Conservation (phyloP, 2,888 invertebrate species). For the Aproaerema taeniolella region DNA sequence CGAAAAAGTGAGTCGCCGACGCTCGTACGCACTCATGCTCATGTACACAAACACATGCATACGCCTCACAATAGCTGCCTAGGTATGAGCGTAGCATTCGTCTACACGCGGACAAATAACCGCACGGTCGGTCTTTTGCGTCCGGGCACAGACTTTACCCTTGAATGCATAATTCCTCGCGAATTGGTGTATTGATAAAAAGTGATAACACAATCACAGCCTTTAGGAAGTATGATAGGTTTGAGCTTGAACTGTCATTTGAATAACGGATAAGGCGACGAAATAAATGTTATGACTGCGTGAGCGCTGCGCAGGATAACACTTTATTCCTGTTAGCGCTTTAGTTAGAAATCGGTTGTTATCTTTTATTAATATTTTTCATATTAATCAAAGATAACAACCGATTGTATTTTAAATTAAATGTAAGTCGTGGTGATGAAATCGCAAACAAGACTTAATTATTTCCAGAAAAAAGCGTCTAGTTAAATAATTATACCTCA, state of each 20-base stretch:
- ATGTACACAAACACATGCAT: conserved; percentile 38
- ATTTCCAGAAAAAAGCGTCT: too few relatives aligned
- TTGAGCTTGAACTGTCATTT: background rate
- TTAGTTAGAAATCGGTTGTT: too few relatives aligned
- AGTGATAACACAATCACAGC: conserved; percentile 57
- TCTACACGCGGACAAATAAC: conserved; percentile 40
- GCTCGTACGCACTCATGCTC: conserved; percentile 47
- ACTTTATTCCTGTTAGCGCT: too few relatives aligned
- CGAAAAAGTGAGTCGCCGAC: conserved; percentile 61
- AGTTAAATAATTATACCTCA: too few relatives aligned
- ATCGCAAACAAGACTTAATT: too few relatives aligned
- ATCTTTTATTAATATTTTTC: too few relatives aligned
- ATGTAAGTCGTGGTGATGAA: too few relatives aligned
- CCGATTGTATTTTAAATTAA: too few relatives aligned
- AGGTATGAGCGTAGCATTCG: conserved; percentile 37
- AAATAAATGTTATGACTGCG: too few relatives aligned
- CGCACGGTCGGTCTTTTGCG: conserved; percentile 48
- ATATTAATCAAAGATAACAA: too few relatives aligned
- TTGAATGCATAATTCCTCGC: conserved; percentile 62
- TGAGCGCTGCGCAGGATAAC: too few relatives aligned
- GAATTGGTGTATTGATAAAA: conserved; percentile 73
- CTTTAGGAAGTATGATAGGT: conserved; percentile 25
- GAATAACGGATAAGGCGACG: background rate
- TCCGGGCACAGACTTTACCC: conserved; percentile 67
- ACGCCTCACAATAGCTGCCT: conserved; percentile 52